Evolutionary conservation across 2,797 vertebrate species (phyloP), one percentile per base, ranked within the genome.

Genomic region (Lepus oiostolus): DNA sequence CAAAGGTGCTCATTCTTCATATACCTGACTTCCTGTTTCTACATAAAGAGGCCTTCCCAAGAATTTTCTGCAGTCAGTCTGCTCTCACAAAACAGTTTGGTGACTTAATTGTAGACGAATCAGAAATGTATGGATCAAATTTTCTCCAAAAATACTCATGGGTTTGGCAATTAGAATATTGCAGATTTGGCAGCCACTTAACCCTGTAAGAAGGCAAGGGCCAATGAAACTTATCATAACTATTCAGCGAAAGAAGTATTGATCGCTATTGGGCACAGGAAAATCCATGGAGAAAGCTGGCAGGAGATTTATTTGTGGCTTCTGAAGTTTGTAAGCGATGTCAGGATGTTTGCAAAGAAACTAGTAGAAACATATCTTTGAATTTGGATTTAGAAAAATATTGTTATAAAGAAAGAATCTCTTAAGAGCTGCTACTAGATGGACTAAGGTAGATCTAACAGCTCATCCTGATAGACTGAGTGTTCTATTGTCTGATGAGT

Each of bases 61-160:
- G 80, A 82, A 28, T 26, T 70, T 89, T 62, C 79, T 50, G 81
- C 67, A 82, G 38, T 88, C 17, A 38, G n/a, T 42, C 38, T 88
- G 30, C 28, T 95, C 35, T 93, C 83, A 26, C 67, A 26, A 84
- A 76, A 93, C 7, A 63, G 35, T 92, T 35, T 91, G 96, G 54
- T 93, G 71, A 93, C 47, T 93, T 86, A 62, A 75, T 19, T 96
- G 67, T 67, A 80, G 76, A 67, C 80, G 81, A 85, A 84, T 91
- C 90, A 93, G 90, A 96, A 89, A 72, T 76, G 77, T 74, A 35
- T 63, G 87, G 71, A 70, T 93, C 80, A 86, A 42, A 83, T 90
- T 91, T 91, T 72, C 92, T 94, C 82, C 86, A 80, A 68, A 83
- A 87, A 94, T 85, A 92, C n/a, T 54, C 75, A 84, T 58, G 32